phyloP scores from a whole-genome alignment of 2,797 vertebrate genomes.

The Gobio occitaniae region DNA sequence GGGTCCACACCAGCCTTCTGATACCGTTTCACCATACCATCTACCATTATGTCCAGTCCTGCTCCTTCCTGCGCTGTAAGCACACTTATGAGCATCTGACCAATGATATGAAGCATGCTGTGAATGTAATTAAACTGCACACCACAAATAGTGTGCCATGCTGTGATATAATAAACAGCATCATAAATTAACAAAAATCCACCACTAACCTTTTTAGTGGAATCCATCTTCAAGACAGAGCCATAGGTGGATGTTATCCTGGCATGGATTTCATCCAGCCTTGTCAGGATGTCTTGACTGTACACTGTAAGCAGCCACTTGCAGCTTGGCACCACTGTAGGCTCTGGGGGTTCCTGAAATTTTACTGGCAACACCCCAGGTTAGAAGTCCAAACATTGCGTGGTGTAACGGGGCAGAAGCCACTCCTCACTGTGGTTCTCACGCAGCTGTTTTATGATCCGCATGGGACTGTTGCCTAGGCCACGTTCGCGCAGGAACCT shows the following conservation, averaged over 20 bases:
- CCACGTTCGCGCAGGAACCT: conserved; percentile 27
- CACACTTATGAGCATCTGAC: conserved; percentile 44
- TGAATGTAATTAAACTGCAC: no score
- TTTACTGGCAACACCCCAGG: not conserved
- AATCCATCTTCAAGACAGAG: conserved; percentile 48
- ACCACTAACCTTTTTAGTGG: conserved; percentile 18
- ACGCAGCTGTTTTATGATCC: not conserved
- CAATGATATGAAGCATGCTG: not conserved
- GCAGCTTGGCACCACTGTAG: conserved; percentile 21
- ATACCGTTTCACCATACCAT: not conserved
- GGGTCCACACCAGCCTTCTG: no score
- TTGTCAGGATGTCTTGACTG: not conserved
- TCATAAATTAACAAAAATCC: no score
- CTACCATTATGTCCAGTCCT: conserved; percentile 33
- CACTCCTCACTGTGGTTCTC: no score
- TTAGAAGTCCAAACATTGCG: conserved; percentile 16
- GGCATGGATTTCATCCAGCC: conserved; percentile 43
- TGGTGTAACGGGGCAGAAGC: conserved; percentile 7
- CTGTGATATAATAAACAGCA: no score
- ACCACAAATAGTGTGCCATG: no score
- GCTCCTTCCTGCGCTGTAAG: conserved; percentile 36
- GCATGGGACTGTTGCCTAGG: conserved; percentile 42
- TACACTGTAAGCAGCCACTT: conserved; percentile 32
- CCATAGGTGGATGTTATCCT: conserved; percentile 31
- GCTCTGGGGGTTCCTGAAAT: conserved; percentile 28